These are phyloP conservation scores for Istiophorus platypterus DNA, from an alignment of 2,113 vertebrate genomes.

Conservation along the genomic window DNA sequence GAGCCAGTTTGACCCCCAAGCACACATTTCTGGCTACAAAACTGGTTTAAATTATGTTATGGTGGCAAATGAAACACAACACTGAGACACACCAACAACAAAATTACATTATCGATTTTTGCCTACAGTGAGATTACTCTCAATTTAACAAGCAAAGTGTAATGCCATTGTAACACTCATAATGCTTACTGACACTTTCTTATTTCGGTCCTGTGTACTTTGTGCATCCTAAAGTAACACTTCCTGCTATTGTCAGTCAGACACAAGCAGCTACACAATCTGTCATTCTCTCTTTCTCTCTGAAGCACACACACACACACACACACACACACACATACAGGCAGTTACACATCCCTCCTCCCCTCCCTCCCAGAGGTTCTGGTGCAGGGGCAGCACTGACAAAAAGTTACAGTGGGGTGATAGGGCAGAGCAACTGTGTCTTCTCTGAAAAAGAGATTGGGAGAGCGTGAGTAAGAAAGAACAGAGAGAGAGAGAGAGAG, in stretches of 20 bases:
- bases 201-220: slow-evolving; percentile 59
- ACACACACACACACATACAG: slow-evolving; percentile 20
- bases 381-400: slow-evolving; percentile 65
- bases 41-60: background rate
- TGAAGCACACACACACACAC: background rate
- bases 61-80: background rate
- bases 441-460: slow-evolving; percentile 51
- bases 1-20: background rate
- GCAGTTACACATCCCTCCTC: slow-evolving; percentile 22
- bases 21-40: background rate
- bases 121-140: background rate
- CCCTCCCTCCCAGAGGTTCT: slow-evolving; percentile 52
- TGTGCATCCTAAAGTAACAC: slow-evolving; percentile 71
- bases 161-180: background rate
- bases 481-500: slow-evolving; percentile 25
- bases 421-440: slow-evolving; percentile 72
- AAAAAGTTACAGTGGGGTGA: slow-evolving; percentile 70
- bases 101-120: background rate
- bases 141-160: background rate
- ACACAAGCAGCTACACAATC: slow-evolving; percentile 53
- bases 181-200: slow-evolving; percentile 38
- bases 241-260: slow-evolving; percentile 83
- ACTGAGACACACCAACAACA: background rate
- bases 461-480: slow-evolving; percentile 31
- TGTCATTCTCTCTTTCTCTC: slow-evolving; percentile 48